Percentiles rank a stretch among this genome's conserved stretches.
phyloP scores from a whole-genome alignment of 1,140 invertebrate genomes.

The Neodiprion fabricii region DNA sequence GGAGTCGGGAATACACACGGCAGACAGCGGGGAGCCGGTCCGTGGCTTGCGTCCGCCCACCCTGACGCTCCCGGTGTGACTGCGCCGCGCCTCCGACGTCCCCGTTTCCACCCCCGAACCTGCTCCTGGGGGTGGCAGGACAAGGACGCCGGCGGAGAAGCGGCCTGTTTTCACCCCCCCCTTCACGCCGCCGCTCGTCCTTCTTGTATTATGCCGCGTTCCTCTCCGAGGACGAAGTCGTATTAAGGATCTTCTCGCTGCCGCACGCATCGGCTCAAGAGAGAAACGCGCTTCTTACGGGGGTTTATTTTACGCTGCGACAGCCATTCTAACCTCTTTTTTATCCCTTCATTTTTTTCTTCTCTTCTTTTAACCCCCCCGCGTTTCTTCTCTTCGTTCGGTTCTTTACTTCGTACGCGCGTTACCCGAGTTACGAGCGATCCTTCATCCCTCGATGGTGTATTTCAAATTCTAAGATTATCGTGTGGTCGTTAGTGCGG shows the following conservation, averaged over 20 bases:
- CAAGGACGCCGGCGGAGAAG: neutral
- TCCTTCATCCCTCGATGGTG: too few species aligned
- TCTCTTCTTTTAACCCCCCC: neutral
- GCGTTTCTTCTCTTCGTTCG: neutral
- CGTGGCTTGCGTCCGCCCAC: constrained; percentile 50
- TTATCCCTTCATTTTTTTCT: neutral
- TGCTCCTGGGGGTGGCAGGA: constrained; percentile 9
- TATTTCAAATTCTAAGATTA: too few species aligned
- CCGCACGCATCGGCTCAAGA: neutral
- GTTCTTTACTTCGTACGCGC: too few species aligned
- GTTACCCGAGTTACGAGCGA: too few species aligned
- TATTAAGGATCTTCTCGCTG: neutral
- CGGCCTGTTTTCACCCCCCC: neutral
- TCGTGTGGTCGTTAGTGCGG: too few species aligned
- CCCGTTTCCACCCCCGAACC: constrained; percentile 38
- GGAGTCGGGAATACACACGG: neutral
- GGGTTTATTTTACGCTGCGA: neutral
- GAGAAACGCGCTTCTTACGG: neutral
- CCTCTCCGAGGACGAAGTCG: neutral
- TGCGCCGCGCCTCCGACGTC: constrained; percentile 51
- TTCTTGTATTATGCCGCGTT: neutral
- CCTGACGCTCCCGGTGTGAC: constrained; percentile 58
- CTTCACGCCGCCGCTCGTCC: neutral
- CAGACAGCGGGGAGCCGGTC: constrained; percentile 18
- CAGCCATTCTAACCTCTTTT: neutral